Conservation (phyloP, 2,797 vertebrate genomes). For the Chromobotia macracanthus region DNA sequence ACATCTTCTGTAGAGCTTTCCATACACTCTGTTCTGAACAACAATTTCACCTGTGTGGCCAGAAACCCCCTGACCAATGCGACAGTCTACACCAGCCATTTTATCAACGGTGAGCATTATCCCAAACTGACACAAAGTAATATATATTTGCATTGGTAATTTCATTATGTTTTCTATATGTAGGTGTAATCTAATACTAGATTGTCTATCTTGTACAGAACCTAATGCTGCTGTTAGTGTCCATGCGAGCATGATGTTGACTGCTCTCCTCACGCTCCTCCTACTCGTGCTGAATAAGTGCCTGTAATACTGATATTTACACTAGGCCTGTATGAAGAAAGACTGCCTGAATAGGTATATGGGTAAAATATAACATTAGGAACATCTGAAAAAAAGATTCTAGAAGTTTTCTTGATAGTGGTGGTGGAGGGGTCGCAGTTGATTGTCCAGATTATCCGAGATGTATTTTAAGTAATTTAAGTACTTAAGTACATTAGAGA, state of each 20-base stretch:
- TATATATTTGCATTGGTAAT: not conserved
- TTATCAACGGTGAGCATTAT: slow-evolving; percentile 64
- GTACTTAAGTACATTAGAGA: not conserved
- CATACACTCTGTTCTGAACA: not conserved
- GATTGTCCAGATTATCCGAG: slow-evolving; percentile 3
- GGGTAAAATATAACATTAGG: not conserved
- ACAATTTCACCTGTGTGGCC: slow-evolving; percentile 69
- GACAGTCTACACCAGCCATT: slow-evolving; percentile 48
- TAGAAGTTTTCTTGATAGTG: too few species aligned
- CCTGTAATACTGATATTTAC: slow-evolving; percentile 12
- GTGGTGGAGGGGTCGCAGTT: too few species aligned
- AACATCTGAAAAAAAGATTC: not conserved
- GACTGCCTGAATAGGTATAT: not conserved
- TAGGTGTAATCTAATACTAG: not conserved
- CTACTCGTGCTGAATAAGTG: slow-evolving; percentile 45
- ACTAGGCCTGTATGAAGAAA: not conserved
- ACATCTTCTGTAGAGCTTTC: slow-evolving; percentile 43
- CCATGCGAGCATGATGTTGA: slow-evolving; percentile 54
- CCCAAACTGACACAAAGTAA: slow-evolving; percentile 3
- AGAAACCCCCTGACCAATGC: slow-evolving; percentile 72
- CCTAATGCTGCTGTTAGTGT: slow-evolving; percentile 24
- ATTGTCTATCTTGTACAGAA: slow-evolving; percentile 34
- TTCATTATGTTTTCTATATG: not conserved
- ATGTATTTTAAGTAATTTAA: not conserved
- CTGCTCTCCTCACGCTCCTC: slow-evolving; percentile 58